Evolutionary conservation across 2,888 invertebrate genomes (phyloP).

Genomic region (Cetonia aurata): DNA sequence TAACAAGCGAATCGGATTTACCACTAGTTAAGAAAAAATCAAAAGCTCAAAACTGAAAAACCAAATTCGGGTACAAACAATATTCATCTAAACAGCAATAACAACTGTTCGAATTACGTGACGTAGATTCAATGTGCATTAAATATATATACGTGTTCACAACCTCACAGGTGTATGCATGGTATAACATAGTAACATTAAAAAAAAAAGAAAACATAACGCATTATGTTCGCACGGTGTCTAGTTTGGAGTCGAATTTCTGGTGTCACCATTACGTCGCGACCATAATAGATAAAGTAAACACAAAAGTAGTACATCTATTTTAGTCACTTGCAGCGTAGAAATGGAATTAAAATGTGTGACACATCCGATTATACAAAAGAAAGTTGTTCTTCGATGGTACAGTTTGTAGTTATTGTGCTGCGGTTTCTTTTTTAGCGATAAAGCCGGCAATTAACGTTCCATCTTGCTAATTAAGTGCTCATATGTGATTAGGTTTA

Average conservation of each 20-base stretch:
- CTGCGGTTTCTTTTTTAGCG: too few species aligned
- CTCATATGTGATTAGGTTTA: too few species aligned
- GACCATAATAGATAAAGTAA: constrained; percentile 8
- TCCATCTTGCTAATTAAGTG: too few species aligned
- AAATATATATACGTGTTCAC: background rate
- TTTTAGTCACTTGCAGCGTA: constrained; percentile 7
- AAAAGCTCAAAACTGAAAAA: too few species aligned
- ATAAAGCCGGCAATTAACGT: too few species aligned
- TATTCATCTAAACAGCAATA: background rate
- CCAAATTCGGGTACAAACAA: too few species aligned
- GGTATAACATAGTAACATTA: too few species aligned
- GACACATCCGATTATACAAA: constrained; percentile 50
- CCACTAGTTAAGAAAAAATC: background rate
- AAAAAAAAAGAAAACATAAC: background rate
- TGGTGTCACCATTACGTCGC: constrained; percentile 11
- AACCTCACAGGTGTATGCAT: background rate
- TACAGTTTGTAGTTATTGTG: background rate
- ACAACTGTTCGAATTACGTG: background rate
- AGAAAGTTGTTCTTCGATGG: constrained; percentile 48
- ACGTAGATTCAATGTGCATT: background rate
- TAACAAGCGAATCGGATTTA: background rate
- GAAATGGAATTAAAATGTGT: constrained; percentile 47
- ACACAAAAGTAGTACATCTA: constrained; percentile 29
- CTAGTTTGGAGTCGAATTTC: background rate
- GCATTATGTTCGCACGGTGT: background rate